Percentiles rank a stretch among this genome's conserved stretches.
These are phyloP conservation scores for Galeopterus variegatus DNA, from an alignment of 2,113 vertebrate species.

Conservation along the genomic window DNA sequence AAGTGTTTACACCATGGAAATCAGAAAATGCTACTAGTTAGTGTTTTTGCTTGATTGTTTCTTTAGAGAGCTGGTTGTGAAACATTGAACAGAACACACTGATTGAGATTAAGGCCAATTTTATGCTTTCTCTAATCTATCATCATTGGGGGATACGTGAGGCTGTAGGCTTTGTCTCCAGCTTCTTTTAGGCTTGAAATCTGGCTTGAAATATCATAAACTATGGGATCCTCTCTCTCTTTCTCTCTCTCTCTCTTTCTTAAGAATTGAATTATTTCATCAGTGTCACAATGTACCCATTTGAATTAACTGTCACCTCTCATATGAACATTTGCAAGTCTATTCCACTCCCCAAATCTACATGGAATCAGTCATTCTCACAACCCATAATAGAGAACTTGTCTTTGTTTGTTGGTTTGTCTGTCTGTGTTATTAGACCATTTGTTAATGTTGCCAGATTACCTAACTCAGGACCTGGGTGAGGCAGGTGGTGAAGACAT, in stretches of 20 bases:
- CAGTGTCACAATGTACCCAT: neutral
- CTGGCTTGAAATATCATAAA: neutral
- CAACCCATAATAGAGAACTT: rapidly evolving
- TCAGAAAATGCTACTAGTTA: neutral
- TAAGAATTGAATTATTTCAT: neutral
- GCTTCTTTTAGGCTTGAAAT: neutral
- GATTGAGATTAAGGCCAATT: neutral
- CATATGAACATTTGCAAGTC: neutral
- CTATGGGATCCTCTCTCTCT: neutral
- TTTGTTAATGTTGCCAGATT: neutral
- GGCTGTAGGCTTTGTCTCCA: neutral
- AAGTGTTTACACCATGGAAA: neutral
- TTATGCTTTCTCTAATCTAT: rapidly evolving
- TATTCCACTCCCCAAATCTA: neutral
- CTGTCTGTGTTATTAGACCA: no score
- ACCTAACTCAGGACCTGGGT: neutral
- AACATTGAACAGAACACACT: neutral
- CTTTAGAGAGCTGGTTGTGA: neutral
- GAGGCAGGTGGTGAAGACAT: neutral
- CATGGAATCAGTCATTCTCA: neutral
- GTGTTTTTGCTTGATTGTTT: neutral
- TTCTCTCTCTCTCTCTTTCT: neutral
- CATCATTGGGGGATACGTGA: neutral
- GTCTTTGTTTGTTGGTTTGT: no score
- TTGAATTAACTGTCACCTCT: neutral